These are phyloP conservation scores for Myrmophylax atrothorax DNA, from an alignment of 2,113 vertebrate species.

Conservation along the genomic window DNA sequence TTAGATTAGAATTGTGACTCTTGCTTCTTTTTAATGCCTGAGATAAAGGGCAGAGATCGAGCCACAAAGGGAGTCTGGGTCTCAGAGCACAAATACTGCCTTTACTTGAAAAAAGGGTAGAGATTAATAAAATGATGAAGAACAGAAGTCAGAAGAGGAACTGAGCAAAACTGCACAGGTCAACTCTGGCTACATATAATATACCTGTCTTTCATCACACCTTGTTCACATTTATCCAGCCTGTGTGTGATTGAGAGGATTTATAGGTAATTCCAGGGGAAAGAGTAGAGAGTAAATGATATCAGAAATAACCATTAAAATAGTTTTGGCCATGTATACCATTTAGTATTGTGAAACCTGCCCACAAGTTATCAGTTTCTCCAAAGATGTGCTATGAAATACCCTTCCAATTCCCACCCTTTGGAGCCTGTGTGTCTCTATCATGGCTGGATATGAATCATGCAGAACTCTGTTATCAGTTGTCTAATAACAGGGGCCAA, in stretches of 20 bases:
- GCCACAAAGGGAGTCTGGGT: neutral
- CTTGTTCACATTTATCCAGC: neutral
- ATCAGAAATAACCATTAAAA: neutral
- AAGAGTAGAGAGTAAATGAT: neutral
- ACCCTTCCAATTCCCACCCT: neutral
- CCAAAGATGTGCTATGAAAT: neutral
- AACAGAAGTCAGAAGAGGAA: neutral
- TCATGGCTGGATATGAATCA: neutral
- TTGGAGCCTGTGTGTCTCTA: neutral
- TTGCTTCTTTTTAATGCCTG: neutral
- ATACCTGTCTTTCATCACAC: neutral
- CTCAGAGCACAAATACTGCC: neutral
- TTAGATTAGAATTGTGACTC: neutral
- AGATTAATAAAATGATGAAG: neutral
- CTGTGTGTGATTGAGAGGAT: neutral
- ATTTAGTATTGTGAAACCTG: neutral
- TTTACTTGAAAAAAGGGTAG: neutral
- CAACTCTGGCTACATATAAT: neutral
- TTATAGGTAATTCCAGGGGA: neutral
- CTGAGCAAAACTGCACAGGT: neutral
- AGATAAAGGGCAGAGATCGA: slow-evolving; percentile 15
- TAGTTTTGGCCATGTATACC: neutral
- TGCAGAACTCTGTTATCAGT: neutral
- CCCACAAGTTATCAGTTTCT: neutral
- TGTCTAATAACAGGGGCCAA: neutral